Evolutionary conservation across 2,888 invertebrate genomes (phyloP), one percentile per base, ranked within the genome.

Genomic region (Halictus ligatus): DNA sequence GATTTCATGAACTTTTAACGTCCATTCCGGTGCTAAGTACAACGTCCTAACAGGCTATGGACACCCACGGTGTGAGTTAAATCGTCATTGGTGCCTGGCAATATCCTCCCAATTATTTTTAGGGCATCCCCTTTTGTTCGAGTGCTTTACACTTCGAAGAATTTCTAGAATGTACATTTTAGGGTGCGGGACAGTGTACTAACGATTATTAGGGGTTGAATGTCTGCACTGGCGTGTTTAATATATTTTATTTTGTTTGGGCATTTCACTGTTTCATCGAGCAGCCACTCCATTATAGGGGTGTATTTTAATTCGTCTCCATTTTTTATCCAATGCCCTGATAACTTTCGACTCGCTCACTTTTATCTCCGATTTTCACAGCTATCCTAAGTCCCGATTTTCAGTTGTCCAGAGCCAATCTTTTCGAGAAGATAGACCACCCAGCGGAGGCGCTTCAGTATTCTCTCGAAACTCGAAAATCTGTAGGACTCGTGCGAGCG

Each of bases 401-500:
- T 43, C 43, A 43, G 43, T 43, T 43, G 43, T 43, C 43, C 43
- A 8, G 43, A 43, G 43, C 8, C 43, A 43, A 43, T 12, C 25
- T 10, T 12, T 60, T 4, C 12, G 10, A 25, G 13, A 25, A 60
- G 43, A 43, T 43, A 8, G 43, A 43, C 35, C 43, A 8, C 43
- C 6, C 7, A 8, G 35, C 35, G 35, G 1, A 2, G 43, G 43
- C 43, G 6, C 43, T 43, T 35, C 35, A 5, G 5, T 43, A 8
- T 43, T 43, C 7, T 8, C 8, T 43, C 43, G 8, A 43, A 43
- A 43, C 43, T 43, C 43, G 43, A 43, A 43, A 43, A 43, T 43
- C 43, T 43, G 40, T 3, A 43, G 69, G n/a, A n/a, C n/a, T 69
- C 58, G 84, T 46, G 60, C 43, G 50, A 40, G 71, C 15, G 43